These are phyloP conservation scores for Eonycteris spelaea DNA, from an alignment of 2,113 vertebrate genomes.

Conservation along the genomic window DNA sequence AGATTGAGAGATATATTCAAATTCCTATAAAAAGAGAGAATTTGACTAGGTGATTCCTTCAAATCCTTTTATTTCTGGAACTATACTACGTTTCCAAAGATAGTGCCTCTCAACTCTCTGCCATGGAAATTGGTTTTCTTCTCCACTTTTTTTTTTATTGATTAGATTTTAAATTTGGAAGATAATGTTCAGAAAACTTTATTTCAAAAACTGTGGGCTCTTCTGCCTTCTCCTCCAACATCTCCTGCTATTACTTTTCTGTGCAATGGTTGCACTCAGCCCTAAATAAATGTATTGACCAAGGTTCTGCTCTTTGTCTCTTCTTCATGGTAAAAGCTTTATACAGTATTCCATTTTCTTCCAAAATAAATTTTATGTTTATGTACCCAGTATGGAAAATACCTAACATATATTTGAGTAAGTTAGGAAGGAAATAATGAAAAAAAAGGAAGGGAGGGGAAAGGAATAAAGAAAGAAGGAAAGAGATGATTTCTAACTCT, in stretches of 20 bases:
- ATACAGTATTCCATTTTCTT: background rate
- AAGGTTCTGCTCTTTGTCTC: background rate
- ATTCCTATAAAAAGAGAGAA: background rate
- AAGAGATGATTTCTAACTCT: background rate
- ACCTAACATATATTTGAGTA: background rate
- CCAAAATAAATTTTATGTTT: background rate
- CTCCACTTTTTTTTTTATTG: background rate
- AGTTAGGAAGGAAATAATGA: background rate
- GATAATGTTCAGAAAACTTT: background rate
- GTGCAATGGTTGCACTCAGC: background rate
- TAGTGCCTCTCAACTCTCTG: background rate
- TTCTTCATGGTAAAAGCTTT: background rate
- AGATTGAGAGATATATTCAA: background rate
- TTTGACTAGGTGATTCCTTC: background rate
- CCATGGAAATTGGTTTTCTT: background rate
- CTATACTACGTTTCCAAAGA: background rate
- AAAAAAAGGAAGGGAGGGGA: background rate
- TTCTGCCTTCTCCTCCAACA: background rate
- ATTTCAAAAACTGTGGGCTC: background rate
- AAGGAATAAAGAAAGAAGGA: background rate
- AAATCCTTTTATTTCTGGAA: background rate
- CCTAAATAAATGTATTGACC: background rate
- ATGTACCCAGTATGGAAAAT: background rate
- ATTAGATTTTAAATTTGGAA: background rate
- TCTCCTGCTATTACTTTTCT: background rate